Evolutionary conservation across 2,888 invertebrate genomes (phyloP), one percentile per base, ranked within the genome.

Genomic region (Hemaris fuciformis): DNA sequence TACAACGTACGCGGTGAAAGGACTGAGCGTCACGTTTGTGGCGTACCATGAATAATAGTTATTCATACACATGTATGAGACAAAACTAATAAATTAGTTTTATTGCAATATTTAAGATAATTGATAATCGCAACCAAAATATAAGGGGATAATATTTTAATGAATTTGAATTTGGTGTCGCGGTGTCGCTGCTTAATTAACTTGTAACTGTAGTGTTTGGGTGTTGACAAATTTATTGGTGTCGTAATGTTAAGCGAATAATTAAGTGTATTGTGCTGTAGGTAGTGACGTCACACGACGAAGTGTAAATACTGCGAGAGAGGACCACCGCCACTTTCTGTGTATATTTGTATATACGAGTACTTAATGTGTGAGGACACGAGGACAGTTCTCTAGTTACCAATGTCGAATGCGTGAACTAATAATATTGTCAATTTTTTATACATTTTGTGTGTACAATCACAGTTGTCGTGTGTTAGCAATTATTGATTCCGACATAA

Each of bases 301-400:
- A 43, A 18, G 43, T 15, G 23, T 48, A 48, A n/a, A 27, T 23
- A 27, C n/a, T n/a, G 15, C 15, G 8, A 25, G 8, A 46, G 13
- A 6, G 27, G 2, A 20, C 5, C 2, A n/a, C n/a, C n/a, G n/a
- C 8, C 10, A 27, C 8, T 5, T 18, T 3, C 3, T 31, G n/a
- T 53, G 53, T 53, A 53, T 27, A 53, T 53, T 31, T 53, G 53
- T 53, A 53, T 53, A 53, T 53, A 53, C 25, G n/a, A 27, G 53
- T 53, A 53, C 53, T 31, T 53, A 31, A 53, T 31, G 8, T 15
- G 6, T 53, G 27, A 27, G 8, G n/a, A 15, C 27, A 46, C n/a
- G 48, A 27, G 27, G 31, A 53, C 18, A 31, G 53, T 20, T 18
- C 8, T 53, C 10, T 31, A 31, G 25, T 18, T 53, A 31, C 8